Conservation (phyloP, 1,140 invertebrate species). For the Polypedilum pembai region DNA sequence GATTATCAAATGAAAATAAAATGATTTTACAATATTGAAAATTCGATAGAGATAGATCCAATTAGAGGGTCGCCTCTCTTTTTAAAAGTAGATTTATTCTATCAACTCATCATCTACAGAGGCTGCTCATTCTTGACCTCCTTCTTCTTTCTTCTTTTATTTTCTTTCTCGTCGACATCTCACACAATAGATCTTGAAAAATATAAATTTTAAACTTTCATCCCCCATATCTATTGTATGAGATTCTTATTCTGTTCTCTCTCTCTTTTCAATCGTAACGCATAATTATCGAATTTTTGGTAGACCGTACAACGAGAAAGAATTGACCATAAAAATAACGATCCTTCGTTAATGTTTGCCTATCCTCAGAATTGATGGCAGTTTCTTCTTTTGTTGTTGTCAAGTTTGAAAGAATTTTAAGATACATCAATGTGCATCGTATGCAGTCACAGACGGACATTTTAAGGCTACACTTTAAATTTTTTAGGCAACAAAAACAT, state of each 20-base stretch:
- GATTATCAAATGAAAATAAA: no score
- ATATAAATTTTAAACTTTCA: constrained; percentile 9
- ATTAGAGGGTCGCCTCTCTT: not conserved
- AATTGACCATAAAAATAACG: constrained; percentile 27
- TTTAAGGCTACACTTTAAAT: not conserved
- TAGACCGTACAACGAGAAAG: constrained; percentile 1
- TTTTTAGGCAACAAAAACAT: not conserved
- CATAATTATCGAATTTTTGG: constrained; percentile 27
- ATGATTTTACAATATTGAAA: no score
- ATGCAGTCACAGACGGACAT: not conserved
- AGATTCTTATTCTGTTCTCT: not conserved
- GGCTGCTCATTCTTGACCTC: constrained; percentile 15
- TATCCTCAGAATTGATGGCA: constrained; percentile 22
- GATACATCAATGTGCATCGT: not conserved
- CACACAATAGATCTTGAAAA: constrained; percentile 6
- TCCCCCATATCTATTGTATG: not conserved
- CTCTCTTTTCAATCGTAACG: constrained; percentile 12
- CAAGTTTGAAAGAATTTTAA: constrained; percentile 17
- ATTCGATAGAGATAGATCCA: not conserved
- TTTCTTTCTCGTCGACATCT: constrained; percentile 9
- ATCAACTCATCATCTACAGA: constrained; percentile 12
- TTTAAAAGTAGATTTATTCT: constrained; percentile 4
- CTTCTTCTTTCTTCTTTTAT: not conserved
- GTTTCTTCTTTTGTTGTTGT: not conserved
- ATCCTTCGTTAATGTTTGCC: constrained; percentile 22